phyloP scores from a whole-genome alignment of 2,888 invertebrate genomes.

The Latheticus oryzae region DNA sequence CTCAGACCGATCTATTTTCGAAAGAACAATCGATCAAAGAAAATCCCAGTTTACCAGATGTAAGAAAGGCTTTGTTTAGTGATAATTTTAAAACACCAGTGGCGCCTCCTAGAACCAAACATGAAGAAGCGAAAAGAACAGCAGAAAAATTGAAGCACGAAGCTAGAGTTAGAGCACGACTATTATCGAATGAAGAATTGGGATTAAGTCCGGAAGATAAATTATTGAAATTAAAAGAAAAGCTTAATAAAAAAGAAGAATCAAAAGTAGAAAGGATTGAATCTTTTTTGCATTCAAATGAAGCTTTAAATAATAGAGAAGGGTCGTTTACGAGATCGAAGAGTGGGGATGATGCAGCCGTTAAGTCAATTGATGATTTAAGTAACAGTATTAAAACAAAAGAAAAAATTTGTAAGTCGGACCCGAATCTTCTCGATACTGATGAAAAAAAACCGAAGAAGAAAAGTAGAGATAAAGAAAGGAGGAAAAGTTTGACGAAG shows the following conservation, averaged over 20 bases:
- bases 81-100: constrained; percentile 67
- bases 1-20: constrained; percentile 43
- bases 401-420: constrained; percentile 61
- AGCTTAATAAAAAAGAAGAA: constrained; percentile 49
- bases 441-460: constrained; percentile 58
- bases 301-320: constrained; percentile 57
- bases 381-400: constrained; percentile 1
- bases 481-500: constrained; percentile 85
- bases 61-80: constrained; percentile 58
- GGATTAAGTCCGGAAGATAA: constrained; percentile 79
- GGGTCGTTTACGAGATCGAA: constrained; percentile 58
- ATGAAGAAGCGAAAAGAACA: constrained; percentile 66
- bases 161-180: constrained; percentile 72
- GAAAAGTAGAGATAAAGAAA: constrained; percentile 75
- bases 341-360: constrained; percentile 54
- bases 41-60: constrained; percentile 65
- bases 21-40: constrained; percentile 58
- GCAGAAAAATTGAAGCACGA: constrained; percentile 73
- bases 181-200: constrained; percentile 79
- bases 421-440: constrained; percentile 61
- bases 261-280: constrained; percentile 56
- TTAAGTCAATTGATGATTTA: constrained; percentile 21
- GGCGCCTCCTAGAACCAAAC: constrained; percentile 67
- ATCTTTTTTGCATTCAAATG: constrained; percentile 59
- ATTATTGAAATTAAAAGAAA: constrained; percentile 69